Conservation (phyloP, 2,797 vertebrate species). For the Protosalanx chinensis region DNA sequence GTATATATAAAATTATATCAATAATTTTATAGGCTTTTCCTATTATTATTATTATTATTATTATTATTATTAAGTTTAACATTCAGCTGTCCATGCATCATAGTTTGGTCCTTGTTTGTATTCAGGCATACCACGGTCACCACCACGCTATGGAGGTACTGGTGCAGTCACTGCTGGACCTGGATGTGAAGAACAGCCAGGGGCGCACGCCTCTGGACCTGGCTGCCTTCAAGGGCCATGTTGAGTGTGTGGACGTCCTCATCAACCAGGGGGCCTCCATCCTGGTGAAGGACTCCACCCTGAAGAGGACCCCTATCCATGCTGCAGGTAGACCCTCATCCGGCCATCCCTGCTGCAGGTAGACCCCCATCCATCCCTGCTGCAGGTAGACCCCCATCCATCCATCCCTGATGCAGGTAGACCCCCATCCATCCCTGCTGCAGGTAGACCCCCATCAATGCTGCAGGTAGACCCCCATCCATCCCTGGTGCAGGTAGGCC, state of each 20-base stretch:
- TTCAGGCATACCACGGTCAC: constrained; percentile 94
- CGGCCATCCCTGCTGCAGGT: constrained; percentile 91
- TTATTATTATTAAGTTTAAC: no score
- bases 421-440: no score
- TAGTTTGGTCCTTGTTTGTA: neutral
- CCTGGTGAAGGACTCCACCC: constrained; percentile 90
- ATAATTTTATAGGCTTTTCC: no score
- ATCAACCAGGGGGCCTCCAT: constrained; percentile 98
- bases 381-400: no score
- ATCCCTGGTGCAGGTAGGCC: constrained; percentile 91
- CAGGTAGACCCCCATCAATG: no score
- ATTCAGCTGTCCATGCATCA: no score
- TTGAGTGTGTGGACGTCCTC: constrained; percentile 96
- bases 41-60: no score
- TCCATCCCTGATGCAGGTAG: no score
- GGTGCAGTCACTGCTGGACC: constrained; percentile 93
- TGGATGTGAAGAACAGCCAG: constrained; percentile 90
- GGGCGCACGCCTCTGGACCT: constrained; percentile 93
- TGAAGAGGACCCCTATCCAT: constrained; percentile 95
- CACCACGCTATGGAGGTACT: constrained; percentile 95
- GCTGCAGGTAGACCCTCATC: constrained; percentile 81
- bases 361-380: constrained; percentile 13
- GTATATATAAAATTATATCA: no score
- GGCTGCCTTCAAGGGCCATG: constrained; percentile 93
- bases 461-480: no score